Conservation (phyloP, 1,140 invertebrate genomes). For the Drosophila arizonae region DNA sequence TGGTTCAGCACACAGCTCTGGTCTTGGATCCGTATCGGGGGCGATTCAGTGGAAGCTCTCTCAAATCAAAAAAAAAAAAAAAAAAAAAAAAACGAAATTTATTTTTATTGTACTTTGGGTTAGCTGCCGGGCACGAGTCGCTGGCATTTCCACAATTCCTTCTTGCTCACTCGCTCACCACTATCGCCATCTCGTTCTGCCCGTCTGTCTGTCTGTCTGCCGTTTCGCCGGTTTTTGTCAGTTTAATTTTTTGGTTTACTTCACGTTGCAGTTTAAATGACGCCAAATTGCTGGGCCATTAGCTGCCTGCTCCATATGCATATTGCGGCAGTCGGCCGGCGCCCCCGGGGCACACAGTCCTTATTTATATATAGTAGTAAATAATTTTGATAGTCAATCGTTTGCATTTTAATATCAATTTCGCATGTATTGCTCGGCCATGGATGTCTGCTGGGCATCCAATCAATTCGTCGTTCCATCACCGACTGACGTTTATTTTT, state of each 20-base stretch:
- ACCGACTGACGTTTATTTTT: conserved; percentile 75
- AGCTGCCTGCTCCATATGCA: conserved; percentile 59
- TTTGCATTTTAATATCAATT: conserved; percentile 80
- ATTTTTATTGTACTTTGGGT: conserved; percentile 65
- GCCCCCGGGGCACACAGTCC: conserved; percentile 26
- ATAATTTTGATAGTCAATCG: conserved; percentile 72
- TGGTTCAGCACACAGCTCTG: conserved; percentile 9
- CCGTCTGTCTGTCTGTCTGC: conserved; percentile 10
- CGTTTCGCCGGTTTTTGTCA: conserved; percentile 57
- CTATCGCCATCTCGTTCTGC: conserved; percentile 2
- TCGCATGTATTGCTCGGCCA: conserved; percentile 7
- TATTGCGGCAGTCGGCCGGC: conserved; percentile 33
- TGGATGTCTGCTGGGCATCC: conserved; percentile 28
- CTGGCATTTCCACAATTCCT: conserved; percentile 12
- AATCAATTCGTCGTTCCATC: conserved; percentile 60
- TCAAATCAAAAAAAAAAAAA: conserved; percentile 11
- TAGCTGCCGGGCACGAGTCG: conserved; percentile 42
- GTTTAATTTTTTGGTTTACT: conserved; percentile 74
- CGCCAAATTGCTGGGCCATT: conserved; percentile 73
- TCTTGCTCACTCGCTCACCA: neutral
- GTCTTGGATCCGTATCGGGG: conserved; percentile 1
- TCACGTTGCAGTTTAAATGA: conserved; percentile 71
- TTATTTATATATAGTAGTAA: conserved; percentile 55
- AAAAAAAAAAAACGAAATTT: conserved; percentile 48
- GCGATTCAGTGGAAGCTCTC: conserved; percentile 28